These are phyloP conservation scores for Lophius americanus DNA, from an alignment of 2,797 vertebrate genomes.

Conservation along the genomic window DNA sequence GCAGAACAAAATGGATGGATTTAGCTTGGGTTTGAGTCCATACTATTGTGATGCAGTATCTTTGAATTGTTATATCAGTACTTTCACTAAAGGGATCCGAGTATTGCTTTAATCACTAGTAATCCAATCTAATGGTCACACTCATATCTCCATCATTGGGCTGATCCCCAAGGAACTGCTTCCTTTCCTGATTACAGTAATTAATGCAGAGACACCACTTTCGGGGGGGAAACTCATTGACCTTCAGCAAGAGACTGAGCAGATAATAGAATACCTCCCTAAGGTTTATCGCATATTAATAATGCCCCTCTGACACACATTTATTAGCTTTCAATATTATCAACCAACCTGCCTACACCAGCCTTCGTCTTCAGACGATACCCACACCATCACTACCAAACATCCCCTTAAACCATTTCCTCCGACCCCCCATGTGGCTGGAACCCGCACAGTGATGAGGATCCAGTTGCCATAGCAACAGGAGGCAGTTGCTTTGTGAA, in stretches of 20 bases:
- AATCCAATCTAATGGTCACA: background rate
- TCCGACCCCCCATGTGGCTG: constrained; percentile 52
- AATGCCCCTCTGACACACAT: background rate
- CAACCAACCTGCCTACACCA: constrained; percentile 28
- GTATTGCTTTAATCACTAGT: background rate
- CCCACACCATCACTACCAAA: constrained; percentile 22
- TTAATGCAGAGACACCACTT: constrained; percentile 21
- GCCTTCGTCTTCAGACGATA: constrained; percentile 11
- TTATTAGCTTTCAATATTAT: constrained; percentile 8
- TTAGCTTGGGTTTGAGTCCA: too few species aligned
- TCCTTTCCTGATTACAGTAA: constrained; percentile 28
- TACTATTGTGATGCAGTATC: background rate
- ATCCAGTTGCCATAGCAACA: constrained; percentile 83
- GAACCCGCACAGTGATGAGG: constrained; percentile 55
- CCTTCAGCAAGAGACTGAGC: constrained; percentile 26
- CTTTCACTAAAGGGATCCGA: background rate
- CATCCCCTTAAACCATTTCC: constrained; percentile 24
- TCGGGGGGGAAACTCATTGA: constrained; percentile 16
- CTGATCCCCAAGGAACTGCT: background rate
- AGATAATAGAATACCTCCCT: constrained; percentile 12
- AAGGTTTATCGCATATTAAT: constrained; percentile 23
- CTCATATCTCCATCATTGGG: background rate
- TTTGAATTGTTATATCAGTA: background rate
- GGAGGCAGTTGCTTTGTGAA: constrained; percentile 85
- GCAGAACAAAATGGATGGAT: too few species aligned